phyloP scores from a whole-genome alignment of 2,113 vertebrate species.

The Hyaena hyaena region DNA sequence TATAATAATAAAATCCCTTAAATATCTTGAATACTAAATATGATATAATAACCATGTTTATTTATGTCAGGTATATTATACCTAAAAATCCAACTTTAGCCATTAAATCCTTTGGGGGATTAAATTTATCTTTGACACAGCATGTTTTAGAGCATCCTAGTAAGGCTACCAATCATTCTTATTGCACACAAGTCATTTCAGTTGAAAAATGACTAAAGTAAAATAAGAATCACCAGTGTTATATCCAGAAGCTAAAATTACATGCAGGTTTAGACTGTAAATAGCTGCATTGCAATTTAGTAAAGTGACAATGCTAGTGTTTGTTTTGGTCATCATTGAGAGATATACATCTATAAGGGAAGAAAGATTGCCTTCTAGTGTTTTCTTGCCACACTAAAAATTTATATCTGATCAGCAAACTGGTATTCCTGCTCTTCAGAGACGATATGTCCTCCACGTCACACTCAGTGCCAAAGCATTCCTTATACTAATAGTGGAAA shows the following conservation, averaged over 20 bases:
- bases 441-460: not conserved
- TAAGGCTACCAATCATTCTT: slow-evolving; percentile 21
- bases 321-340: slow-evolving; percentile 45
- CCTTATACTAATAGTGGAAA: not conserved
- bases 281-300: not conserved
- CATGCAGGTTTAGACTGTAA: not conserved
- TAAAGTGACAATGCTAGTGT: not conserved
- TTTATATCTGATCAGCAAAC: not conserved
- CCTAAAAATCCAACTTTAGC: slow-evolving; percentile 27
- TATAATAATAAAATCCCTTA: slow-evolving; percentile 14
- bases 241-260: slow-evolving; percentile 42
- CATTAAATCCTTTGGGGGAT: not conserved
- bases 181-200: slow-evolving; percentile 29
- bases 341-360: not conserved
- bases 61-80: not conserved
- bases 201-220: slow-evolving; percentile 37
- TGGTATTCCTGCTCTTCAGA: not conserved
- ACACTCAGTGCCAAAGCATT: not conserved
- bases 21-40: slow-evolving; percentile 45
- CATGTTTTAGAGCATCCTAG: slow-evolving; percentile 43
- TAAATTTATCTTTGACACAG: slow-evolving; percentile 29
- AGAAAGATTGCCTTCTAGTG: not conserved
- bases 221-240: slow-evolving; percentile 30
- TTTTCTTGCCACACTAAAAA: slow-evolving; percentile 6
- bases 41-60: not conserved